Evolutionary conservation across 2,797 vertebrate species (phyloP).

Genomic region (Peromyscus nudipes): DNA sequence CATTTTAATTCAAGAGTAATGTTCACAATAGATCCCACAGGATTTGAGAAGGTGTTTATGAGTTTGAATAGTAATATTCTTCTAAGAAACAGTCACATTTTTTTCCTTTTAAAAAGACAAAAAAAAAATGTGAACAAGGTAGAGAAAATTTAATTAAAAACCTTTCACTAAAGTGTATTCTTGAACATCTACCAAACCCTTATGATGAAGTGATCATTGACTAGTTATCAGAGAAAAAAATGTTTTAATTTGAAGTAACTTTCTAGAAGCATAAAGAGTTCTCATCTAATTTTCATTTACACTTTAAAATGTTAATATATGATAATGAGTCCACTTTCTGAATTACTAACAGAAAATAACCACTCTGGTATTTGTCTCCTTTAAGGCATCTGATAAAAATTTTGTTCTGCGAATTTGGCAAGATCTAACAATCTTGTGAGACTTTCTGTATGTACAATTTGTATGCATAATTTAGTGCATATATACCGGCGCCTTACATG

Average conservation of each 20-base stretch:
- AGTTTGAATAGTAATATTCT: slow-evolving; percentile 38
- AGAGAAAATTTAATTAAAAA: slow-evolving; percentile 58
- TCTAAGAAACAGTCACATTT: slow-evolving; percentile 62
- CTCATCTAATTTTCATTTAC: slow-evolving; percentile 32
- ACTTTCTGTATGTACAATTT: slow-evolving; percentile 47
- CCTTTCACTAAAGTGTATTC: slow-evolving; percentile 23
- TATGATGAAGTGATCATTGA: slow-evolving; percentile 48
- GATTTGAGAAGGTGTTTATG: slow-evolving; percentile 63
- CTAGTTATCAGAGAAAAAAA: neutral
- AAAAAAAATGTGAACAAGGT: slow-evolving; percentile 28
- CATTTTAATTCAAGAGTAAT: slow-evolving; percentile 59
- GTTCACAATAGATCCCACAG: slow-evolving; percentile 33
- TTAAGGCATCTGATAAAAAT: slow-evolving; percentile 51
- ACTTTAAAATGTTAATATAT: slow-evolving; percentile 65
- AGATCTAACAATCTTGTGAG: slow-evolving; percentile 48
- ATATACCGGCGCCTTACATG: neutral
- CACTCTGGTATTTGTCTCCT: slow-evolving; percentile 51
- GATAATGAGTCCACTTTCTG: slow-evolving; percentile 51
- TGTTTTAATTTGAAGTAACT: slow-evolving; percentile 59
- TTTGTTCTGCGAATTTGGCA: slow-evolving; percentile 59
- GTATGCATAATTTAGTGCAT: slow-evolving; percentile 21
- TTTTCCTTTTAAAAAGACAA: slow-evolving; percentile 51
- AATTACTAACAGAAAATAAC: slow-evolving; percentile 61
- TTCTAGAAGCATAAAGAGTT: slow-evolving; percentile 47
- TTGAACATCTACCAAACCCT: slow-evolving; percentile 24